These are phyloP conservation scores for Prunella strophiata DNA, from an alignment of 2,797 vertebrate genomes.

Conservation along the genomic window DNA sequence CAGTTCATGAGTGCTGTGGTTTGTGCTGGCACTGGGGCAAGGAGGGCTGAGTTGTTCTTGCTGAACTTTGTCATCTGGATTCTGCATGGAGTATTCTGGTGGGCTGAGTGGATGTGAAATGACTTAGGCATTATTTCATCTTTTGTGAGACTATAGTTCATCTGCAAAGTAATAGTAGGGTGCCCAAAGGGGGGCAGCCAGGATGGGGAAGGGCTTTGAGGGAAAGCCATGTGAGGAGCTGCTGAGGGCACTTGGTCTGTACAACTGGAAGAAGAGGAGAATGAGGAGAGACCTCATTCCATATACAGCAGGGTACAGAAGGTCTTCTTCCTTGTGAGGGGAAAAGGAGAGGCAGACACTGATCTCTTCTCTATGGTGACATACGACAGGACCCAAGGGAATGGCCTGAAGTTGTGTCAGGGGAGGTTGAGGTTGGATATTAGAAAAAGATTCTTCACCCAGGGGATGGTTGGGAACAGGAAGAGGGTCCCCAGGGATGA, in stretches of 20 bases:
- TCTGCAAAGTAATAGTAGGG: not conserved
- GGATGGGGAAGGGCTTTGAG: not conserved
- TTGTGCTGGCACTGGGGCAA: not conserved
- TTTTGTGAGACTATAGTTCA: not conserved
- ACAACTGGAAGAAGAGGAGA: not conserved
- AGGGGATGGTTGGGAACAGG: not conserved
- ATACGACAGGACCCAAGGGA: fast-evolving
- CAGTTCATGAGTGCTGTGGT: not conserved
- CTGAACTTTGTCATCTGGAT: not conserved
- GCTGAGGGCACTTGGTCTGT: not conserved
- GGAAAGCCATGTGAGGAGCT: not conserved
- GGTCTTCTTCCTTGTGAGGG: no score
- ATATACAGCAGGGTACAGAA: not conserved
- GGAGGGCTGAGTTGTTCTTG: not conserved
- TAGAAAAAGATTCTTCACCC: not conserved
- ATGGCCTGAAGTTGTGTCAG: not conserved
- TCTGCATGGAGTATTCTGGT: not conserved
- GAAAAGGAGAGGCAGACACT: not conserved
- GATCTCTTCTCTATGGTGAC: not conserved
- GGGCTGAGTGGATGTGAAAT: not conserved
- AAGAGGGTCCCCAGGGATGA: not conserved
- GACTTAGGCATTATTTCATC: not conserved
- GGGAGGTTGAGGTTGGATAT: not conserved
- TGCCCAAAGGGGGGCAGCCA: not conserved
- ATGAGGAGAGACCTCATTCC: not conserved